Conservation (phyloP, 1,140 invertebrate genomes). For the Zaprionus kolodkinae region DNA sequence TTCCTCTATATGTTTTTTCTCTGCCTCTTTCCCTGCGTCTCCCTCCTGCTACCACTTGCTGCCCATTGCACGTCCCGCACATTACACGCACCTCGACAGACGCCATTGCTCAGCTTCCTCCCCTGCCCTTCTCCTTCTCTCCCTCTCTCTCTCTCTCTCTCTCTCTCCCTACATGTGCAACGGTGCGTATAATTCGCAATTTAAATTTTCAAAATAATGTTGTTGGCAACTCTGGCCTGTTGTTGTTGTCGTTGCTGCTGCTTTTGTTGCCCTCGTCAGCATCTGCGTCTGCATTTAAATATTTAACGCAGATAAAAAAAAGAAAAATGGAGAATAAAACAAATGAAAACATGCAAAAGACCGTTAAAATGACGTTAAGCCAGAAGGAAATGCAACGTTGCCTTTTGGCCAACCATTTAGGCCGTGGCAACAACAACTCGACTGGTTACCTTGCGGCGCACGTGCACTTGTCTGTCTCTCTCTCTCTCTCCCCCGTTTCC, state of each 20-base stretch:
- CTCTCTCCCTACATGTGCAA: constrained; percentile 31
- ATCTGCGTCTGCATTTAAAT: constrained; percentile 41
- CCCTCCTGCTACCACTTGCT: neutral
- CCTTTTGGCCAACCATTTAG: constrained; percentile 43
- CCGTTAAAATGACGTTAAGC: constrained; percentile 42
- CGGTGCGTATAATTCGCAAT: constrained; percentile 58
- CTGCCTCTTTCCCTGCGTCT: neutral
- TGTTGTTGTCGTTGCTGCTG: neutral
- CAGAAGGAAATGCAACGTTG: constrained; percentile 48
- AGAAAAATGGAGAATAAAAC: constrained; percentile 19
- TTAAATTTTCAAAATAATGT: constrained; percentile 55
- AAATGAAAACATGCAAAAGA: constrained; percentile 23
- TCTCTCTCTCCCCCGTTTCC: neutral
- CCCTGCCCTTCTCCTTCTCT: neutral
- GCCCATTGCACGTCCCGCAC: constrained; percentile 43
- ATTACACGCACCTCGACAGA: constrained; percentile 43
- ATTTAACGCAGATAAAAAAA: constrained; percentile 28
- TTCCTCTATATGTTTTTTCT: too few species aligned
- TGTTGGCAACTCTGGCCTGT: constrained; percentile 15
- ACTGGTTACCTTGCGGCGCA: constrained; percentile 38
- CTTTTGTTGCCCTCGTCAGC: neutral
- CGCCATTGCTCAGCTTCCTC: neutral
- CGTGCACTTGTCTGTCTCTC: constrained; percentile 52
- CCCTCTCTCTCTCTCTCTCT: too few species aligned
- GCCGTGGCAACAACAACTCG: constrained; percentile 16